Percentiles rank a stretch among this genome's conserved stretches.
Conservation (phyloP, 2,888 invertebrate genomes). For the Hemithea aestivaria region DNA sequence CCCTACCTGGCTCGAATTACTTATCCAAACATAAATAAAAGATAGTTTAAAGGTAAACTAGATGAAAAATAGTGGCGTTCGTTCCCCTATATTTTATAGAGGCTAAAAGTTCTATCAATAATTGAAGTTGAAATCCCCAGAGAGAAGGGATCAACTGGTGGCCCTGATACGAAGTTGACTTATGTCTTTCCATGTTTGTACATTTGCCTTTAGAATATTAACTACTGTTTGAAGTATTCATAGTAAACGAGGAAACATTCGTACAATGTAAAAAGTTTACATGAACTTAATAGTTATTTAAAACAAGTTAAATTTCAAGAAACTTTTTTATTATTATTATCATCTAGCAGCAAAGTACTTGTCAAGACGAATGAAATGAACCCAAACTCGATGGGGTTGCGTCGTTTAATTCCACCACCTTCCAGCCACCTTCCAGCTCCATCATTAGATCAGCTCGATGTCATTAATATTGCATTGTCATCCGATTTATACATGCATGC, state of each 20-base stretch:
- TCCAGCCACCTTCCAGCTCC: too few relatives aligned
- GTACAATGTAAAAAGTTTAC: too few relatives aligned
- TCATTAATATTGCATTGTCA: too few relatives aligned
- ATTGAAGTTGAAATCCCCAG: conserved; percentile 67
- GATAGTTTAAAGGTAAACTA: conserved; percentile 57
- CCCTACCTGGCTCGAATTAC: conserved; percentile 27
- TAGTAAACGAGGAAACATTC: too few relatives aligned
- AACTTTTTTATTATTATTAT: conserved; percentile 27
- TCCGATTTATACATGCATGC: too few relatives aligned
- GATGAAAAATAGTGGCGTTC: conserved; percentile 60
- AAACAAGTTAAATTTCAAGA: too few relatives aligned
- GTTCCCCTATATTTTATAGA: conserved; percentile 68
- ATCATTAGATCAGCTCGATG: too few relatives aligned
- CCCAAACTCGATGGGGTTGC: too few relatives aligned
- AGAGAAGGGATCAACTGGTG: conserved; percentile 54
- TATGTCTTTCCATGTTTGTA: conserved; percentile 15
- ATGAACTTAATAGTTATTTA: too few relatives aligned
- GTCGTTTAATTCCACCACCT: too few relatives aligned
- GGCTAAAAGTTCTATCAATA: conserved; percentile 76
- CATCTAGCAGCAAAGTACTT: too few relatives aligned
- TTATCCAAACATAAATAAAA: conserved; percentile 40
- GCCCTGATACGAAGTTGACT: conserved; percentile 37
- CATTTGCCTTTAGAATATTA: conserved; percentile 11
- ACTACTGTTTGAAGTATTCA: conserved; percentile 12
- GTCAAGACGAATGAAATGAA: too few relatives aligned